phyloP scores from a whole-genome alignment of 1,140 invertebrate species.

The Hylaeus anthracinus region DNA sequence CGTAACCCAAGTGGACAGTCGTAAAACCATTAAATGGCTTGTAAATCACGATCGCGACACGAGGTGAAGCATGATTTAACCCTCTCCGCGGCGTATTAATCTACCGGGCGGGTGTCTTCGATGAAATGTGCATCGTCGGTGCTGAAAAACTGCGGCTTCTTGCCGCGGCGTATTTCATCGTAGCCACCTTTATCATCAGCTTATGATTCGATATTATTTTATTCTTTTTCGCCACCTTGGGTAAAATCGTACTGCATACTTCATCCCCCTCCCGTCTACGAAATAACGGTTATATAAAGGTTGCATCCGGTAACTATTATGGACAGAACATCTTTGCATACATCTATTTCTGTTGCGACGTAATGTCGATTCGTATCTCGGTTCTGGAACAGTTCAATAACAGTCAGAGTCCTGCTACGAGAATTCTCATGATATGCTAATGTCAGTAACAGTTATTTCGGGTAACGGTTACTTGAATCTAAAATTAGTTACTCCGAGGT shows the following conservation, averaged over 20 bases:
- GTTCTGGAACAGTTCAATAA: no score
- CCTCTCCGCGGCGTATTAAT: conserved; percentile 59
- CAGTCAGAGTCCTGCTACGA: no score
- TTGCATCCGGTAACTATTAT: no score
- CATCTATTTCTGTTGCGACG: no score
- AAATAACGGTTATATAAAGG: no score
- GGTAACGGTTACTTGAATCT: no score
- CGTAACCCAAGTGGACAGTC: conserved; percentile 50
- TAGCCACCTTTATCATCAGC: conserved; percentile 20
- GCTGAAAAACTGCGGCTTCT: conserved; percentile 35
- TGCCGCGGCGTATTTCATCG: conserved; percentile 42
- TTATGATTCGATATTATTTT: not conserved
- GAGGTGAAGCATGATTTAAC: conserved; percentile 64
- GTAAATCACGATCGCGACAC: conserved; percentile 57
- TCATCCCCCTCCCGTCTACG: not conserved
- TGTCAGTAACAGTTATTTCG: no score
- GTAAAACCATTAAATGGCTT: conserved; percentile 64
- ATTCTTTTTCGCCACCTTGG: not conserved
- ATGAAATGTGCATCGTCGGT: conserved; percentile 58
- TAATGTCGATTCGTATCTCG: no score
- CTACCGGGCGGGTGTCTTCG: conserved; percentile 55
- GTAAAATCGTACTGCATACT: not conserved
- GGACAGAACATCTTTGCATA: no score
- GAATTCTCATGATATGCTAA: no score
- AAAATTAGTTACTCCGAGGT: no score